Base-by-base conservation (phyloP, 2,888 invertebrate species). In the Xylophagus ater region DNA sequence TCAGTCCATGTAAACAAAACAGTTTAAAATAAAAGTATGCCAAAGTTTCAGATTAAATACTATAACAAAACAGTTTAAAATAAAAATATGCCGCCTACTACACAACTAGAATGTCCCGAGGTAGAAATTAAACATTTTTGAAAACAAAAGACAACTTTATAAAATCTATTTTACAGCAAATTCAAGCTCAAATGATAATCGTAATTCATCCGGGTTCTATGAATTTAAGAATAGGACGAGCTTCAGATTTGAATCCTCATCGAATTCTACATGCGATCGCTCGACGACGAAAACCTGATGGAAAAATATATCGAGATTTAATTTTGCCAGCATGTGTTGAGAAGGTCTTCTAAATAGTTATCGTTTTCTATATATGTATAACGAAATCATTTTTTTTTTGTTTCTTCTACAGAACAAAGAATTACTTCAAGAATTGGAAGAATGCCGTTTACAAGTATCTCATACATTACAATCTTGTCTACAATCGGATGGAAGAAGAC, bases 131-230 rank as follows among this genome's bases (percentile, higher is more conserved):
- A n/a, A n/a, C n/a, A n/a, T n/a, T n/a, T n/a, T n/a, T n/a, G n/a
- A n/a, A n/a, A n/a, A n/a, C n/a, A n/a, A n/a, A n/a, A n/a, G n/a
- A n/a, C n/a, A n/a, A n/a, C n/a, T n/a, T n/a, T n/a, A n/a, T n/a
- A 10, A 10, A 9, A 28, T 17, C 9, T n/a, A 2, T 19, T 13
- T n/a, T 70, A 46, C 63, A 79, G 68, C 77, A 78, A 59, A 74
- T 81, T 46, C 80, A 81, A 52, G 78, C 85, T 1, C 81, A 84
- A 53, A 79, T 81, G 43, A 83, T 88, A 28, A 81, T 96, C 42
- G 81, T 94, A n/a, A 89, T 94, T 40, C 93, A 94, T 58, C 93
- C 94, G 14, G 94, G 94, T 6, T 94, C 93, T 0, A 73, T 84
- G 33, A 81, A 88, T 60, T 72, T 94, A 17, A 71, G 92, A 45